These are phyloP conservation scores for Nyctalus aviator DNA, from an alignment of 2,797 vertebrate genomes.

Conservation along the genomic window DNA sequence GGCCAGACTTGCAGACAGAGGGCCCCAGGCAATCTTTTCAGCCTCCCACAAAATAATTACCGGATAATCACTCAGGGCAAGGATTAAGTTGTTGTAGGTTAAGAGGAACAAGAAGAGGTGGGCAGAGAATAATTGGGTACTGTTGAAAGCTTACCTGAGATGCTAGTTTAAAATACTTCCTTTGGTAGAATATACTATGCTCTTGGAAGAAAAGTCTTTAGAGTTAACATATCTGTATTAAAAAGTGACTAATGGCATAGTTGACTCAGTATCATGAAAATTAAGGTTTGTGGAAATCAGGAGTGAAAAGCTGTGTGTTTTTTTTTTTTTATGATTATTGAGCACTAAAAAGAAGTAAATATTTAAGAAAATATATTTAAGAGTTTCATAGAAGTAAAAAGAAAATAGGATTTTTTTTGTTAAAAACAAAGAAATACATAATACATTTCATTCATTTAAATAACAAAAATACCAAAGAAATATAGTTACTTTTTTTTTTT, in stretches of 20 bases:
- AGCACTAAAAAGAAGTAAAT: neutral
- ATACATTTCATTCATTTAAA: neutral
- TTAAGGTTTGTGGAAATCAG: neutral
- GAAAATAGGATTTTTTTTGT: neutral
- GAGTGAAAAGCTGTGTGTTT: neutral
- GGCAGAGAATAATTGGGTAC: constrained; percentile 65
- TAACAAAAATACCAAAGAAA: neutral
- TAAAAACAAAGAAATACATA: constrained; percentile 28
- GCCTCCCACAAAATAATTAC: constrained; percentile 80
- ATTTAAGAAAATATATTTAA: neutral
- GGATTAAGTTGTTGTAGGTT: constrained; percentile 79
- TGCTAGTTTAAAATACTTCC: constrained; percentile 21
- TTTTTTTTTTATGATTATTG: neutral
- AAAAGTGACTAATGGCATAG: neutral
- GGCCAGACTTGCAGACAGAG: constrained; percentile 75
- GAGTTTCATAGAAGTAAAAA: neutral
- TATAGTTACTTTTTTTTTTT: neutral
- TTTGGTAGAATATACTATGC: constrained; percentile 18
- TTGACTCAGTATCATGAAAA: neutral
- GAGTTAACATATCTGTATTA: neutral
- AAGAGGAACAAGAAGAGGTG: constrained; percentile 66
- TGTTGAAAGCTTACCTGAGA: constrained; percentile 64
- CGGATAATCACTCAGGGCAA: constrained; percentile 76
- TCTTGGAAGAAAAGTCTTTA: constrained; percentile 12
- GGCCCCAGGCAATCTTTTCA: constrained; percentile 75